Evolutionary conservation across 2,888 invertebrate genomes (phyloP), one percentile per base, ranked within the genome.

Genomic region (Synergus japonicus): DNA sequence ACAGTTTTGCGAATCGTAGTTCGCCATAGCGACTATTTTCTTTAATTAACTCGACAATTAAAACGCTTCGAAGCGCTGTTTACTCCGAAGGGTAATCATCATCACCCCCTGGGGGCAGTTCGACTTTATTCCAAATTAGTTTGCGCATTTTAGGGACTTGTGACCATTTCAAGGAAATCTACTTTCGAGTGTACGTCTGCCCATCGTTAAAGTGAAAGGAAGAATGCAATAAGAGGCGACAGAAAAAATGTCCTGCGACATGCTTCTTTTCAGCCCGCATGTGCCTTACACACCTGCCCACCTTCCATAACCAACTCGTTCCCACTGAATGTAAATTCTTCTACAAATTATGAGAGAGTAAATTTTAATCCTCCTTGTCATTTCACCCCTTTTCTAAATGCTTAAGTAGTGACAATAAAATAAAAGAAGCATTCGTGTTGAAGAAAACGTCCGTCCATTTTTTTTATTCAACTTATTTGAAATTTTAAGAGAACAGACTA

Each of bases 261-360:
- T 80, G 83, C 83, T 84, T 82, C 83, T 81, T 83, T 82, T 82
- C 80, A 77, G 78, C 86, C 85, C 84, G 85, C 85, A 85, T 86
- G 83, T 76, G 63, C 67, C 78, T 80, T 77, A 79, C 79, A 83
- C 84, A 85, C 83, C 85, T 85, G 85, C 82, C 85, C 82, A 76
- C 64, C 78, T 49, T 60, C 44, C 44, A 22, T 22, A 18, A 13
- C 66, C 43, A 29, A 22, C 76, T 44, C 63, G 37, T 73, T 73
- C 37, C 37, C 54, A 41, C n/a, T 49, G 29, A 13, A 69, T 12
- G 43, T 49, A 29, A 37, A 49, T 69, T 49, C 49, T 29, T 37
- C 54, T 41, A 73, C 37, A 58, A 73, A n/a, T 73, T 73, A 49
- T 37, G 37, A 73, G n/a, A 41, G n/a, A 54, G 37, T 73, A 54